phyloP scores from a whole-genome alignment of 2,797 vertebrate species.

The Poeciliopsis paucimaculata region DNA sequence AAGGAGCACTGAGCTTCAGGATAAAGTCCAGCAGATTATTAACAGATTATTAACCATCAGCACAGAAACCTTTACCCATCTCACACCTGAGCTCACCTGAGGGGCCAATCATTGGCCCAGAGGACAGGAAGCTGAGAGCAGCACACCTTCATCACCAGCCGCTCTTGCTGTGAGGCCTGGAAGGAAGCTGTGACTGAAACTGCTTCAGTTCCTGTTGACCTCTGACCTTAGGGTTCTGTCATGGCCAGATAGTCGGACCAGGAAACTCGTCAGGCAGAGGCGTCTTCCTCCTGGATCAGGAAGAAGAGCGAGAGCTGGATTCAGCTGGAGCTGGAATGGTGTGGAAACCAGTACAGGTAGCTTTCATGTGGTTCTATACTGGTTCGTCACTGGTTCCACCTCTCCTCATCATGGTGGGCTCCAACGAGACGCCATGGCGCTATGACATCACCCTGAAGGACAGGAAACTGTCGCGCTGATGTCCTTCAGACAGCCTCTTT shows the following conservation, averaged over 20 bases:
- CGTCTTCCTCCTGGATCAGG: not conserved
- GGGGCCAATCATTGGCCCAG: not conserved
- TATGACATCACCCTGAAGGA: not conserved
- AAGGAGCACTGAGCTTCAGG: constrained; percentile 20
- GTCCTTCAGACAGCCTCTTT: not conserved
- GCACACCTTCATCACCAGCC: not conserved
- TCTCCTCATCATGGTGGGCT: not conserved
- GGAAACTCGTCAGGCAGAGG: not conserved
- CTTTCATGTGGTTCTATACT: too few species aligned
- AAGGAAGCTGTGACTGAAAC: not conserved
- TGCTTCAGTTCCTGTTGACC: not conserved
- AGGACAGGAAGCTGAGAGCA: not conserved
- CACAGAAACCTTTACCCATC: constrained; percentile 8
- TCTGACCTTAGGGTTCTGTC: not conserved
- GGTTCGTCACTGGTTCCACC: not conserved
- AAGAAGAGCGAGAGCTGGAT: not conserved
- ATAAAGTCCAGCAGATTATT: constrained; percentile 54
- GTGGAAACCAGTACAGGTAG: too few species aligned
- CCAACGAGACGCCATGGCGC: not conserved
- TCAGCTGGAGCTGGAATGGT: not conserved
- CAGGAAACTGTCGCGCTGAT: not conserved
- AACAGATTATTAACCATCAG: constrained; percentile 26
- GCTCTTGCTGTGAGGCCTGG: not conserved
- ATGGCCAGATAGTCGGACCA: not conserved
- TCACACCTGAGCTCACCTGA: constrained; percentile 9